Base-by-base conservation (phyloP, 2,888 invertebrate genomes). In the Lysandra coridon region DNA sequence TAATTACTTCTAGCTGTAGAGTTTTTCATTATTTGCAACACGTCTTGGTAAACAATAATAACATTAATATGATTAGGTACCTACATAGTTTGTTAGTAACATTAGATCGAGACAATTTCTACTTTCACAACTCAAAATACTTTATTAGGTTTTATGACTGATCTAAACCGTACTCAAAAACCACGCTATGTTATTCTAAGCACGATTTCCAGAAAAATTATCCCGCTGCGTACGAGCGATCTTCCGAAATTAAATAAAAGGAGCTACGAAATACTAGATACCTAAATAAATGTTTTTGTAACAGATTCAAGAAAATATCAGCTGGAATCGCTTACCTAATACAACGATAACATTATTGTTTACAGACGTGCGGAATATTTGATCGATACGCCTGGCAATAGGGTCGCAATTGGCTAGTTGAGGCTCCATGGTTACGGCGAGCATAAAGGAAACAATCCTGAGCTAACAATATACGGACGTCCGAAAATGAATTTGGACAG, bases 401-500 rank as follows among this genome's bases (percentile, higher is more conserved):
- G 69, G 44, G 78, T 33, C 64, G 49, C 73, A 37, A 60, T 78
- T 73, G 23, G 73, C 4, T 73, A 40, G 33, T 79, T 37, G 79
- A 60, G 23, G 30, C 44, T 75, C 73, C 62, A 79, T 79, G 74
- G 79, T 62, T 44, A 79, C 74, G 30, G 62, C 23, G 60, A 74
- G 44, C 74, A 14, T 4, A 33, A 40, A 74, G 37, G 30, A 44
- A 40, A 60, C 30, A 40, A 33, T 64, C 64, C 30, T 12, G n/a
- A 44, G 10, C 69, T 44, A 49, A 78, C 49, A 49, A 78, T 33
- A 64, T 33, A 69, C 6, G 44, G 62, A 14, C 37, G 40, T 37
- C 17, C 23, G 30, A 79, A 57, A 78, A 79, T 79, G 79, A 79
- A 79, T 62, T 62, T 23, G 14, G 79, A 79, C 6, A 44, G 74